Percentiles rank a stretch among this genome's conserved stretches.
Evolutionary conservation across 2,888 invertebrate species (phyloP).

Genomic region (Macaria liturata): DNA sequence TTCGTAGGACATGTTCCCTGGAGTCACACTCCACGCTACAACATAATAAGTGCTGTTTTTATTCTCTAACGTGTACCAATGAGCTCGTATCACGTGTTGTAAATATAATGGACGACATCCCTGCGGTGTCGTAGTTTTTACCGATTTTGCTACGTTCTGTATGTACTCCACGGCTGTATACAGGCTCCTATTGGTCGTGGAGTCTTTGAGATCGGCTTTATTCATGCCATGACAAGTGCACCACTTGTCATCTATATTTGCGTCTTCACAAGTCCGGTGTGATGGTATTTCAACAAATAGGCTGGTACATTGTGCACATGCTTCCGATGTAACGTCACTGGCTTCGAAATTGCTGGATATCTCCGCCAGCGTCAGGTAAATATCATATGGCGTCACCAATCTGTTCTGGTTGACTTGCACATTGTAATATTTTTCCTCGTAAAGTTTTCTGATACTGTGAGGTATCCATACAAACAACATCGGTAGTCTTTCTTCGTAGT

Average conservation of each 20-base stretch:
- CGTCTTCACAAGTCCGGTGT: slow-evolving; percentile 85
- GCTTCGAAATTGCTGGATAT: slow-evolving; percentile 77
- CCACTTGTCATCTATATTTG: slow-evolving; percentile 87
- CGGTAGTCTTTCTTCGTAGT: slow-evolving; percentile 90
- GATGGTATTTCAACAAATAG: slow-evolving; percentile 82
- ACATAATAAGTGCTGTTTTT: slow-evolving; percentile 75
- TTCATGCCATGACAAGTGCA: slow-evolving; percentile 85
- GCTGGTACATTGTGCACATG: slow-evolving; percentile 85
- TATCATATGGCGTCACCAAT: slow-evolving; percentile 89
- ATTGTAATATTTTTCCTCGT: slow-evolving; percentile 81
- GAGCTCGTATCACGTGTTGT: slow-evolving; percentile 70
- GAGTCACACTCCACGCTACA: slow-evolving; percentile 84
- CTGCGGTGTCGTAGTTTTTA: slow-evolving; percentile 52
- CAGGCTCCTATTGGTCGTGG: slow-evolving; percentile 69
- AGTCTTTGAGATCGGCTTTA: slow-evolving; percentile 52
- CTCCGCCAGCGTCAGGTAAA: slow-evolving; percentile 85
- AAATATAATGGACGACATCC: slow-evolving; percentile 79
- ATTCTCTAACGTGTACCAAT: slow-evolving; percentile 54
- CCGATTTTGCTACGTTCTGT: slow-evolving; percentile 38
- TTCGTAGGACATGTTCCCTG: slow-evolving; percentile 86
- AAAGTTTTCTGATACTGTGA: slow-evolving; percentile 77
- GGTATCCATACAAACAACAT: slow-evolving; percentile 89
- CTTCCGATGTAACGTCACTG: slow-evolving; percentile 73
- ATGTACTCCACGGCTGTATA: slow-evolving; percentile 60
- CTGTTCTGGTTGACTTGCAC: slow-evolving; percentile 85